A percentile compares a stretch with the other conserved stretches of the same genome.
phyloP scores from a whole-genome alignment of 2,888 invertebrate species.

The Coleophora deauratella region DNA sequence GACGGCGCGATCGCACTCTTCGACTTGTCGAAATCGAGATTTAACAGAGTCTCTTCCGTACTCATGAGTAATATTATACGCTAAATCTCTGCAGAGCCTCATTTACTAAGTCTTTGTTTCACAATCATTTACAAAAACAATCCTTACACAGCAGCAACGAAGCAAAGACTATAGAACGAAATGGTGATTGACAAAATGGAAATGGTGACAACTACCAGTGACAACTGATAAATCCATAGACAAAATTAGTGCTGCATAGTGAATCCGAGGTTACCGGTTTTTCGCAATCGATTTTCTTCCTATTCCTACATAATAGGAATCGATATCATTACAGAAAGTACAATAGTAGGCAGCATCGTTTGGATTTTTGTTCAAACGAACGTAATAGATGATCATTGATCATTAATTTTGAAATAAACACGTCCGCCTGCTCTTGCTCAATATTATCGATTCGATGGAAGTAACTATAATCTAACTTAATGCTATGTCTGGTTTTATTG shows the following conservation, averaged over 20 bases:
- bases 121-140: conserved; percentile 66
- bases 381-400: no score
- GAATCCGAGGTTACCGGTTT: not conserved
- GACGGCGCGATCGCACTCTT: conserved; percentile 55
- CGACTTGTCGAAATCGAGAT: conserved; percentile 76
- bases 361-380: no score
- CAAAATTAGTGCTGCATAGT: conserved; percentile 7
- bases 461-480: no score
- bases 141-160: conserved; percentile 3
- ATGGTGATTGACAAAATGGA: conserved; percentile 25
- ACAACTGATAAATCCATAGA: conserved; percentile 24
- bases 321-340: no score
- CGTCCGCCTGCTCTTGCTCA: no score
- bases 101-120: conserved; percentile 69
- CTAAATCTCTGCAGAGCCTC: conserved; percentile 61
- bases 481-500: no score
- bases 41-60: conserved; percentile 77
- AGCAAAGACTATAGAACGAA: conserved; percentile 33
- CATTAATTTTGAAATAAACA: no score
- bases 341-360: no score
- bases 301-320: no score
- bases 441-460: no score
- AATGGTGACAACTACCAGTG: conserved; percentile 5
- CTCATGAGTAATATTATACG: conserved; percentile 73
- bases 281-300: not conserved